phyloP scores from a whole-genome alignment of 1,140 invertebrate genomes.

The Mylabris phalerata region DNA sequence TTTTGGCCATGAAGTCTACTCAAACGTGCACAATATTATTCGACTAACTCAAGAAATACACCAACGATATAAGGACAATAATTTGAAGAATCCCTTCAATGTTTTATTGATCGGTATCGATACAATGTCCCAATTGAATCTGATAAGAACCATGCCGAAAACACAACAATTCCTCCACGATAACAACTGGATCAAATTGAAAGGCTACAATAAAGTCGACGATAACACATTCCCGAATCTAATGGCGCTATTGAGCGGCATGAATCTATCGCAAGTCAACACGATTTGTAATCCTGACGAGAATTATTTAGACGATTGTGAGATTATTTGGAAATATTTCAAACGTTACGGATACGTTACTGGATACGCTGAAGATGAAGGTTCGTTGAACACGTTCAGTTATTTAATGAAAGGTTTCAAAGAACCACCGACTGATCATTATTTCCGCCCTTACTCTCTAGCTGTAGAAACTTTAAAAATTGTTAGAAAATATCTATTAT shows the following conservation, averaged over 20 bases:
- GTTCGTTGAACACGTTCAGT: slow-evolving; percentile 55
- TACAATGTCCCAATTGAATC: slow-evolving; percentile 71
- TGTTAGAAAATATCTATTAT: slow-evolving; percentile 1
- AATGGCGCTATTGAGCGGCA: slow-evolving; percentile 67
- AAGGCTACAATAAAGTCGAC: slow-evolving; percentile 62
- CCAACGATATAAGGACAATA: background rate
- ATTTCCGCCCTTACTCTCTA: slow-evolving; percentile 59
- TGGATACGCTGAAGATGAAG: slow-evolving; percentile 57
- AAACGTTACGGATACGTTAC: slow-evolving; percentile 54
- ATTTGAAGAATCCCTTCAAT: slow-evolving; percentile 41
- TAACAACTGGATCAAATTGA: slow-evolving; percentile 45
- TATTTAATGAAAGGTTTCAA: slow-evolving; percentile 57
- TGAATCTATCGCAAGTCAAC: slow-evolving; percentile 45
- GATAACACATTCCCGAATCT: slow-evolving; percentile 81
- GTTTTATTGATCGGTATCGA: slow-evolving; percentile 75
- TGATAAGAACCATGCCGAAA: slow-evolving; percentile 67
- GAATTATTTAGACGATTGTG: slow-evolving; percentile 48
- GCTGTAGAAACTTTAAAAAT: slow-evolving; percentile 44
- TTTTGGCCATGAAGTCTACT: slow-evolving; percentile 38
- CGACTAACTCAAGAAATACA: slow-evolving; percentile 25
- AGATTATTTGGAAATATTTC: slow-evolving; percentile 58
- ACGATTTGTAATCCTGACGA: slow-evolving; percentile 46
- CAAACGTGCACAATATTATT: slow-evolving; percentile 45
- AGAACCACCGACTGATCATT: slow-evolving; percentile 66
- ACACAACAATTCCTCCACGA: slow-evolving; percentile 57